Conservation (phyloP, 2,888 invertebrate genomes). For the Dyspetes luteomarginatus region DNA sequence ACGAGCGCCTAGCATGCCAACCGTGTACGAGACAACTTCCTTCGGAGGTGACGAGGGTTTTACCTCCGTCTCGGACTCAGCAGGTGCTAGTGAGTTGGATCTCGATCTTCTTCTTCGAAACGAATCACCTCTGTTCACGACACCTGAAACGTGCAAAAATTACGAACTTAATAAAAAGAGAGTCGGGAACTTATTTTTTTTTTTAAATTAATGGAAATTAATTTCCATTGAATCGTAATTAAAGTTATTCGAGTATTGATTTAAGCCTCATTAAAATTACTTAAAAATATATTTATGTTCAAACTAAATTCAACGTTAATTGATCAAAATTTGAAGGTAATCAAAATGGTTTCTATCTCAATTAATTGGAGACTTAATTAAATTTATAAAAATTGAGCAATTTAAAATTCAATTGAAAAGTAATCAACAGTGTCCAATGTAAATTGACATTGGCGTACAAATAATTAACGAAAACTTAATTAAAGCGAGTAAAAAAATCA, state of each 20-base stretch:
- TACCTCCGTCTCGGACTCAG: conserved; percentile 72
- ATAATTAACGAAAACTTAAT: too few species aligned
- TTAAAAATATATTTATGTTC: too few species aligned
- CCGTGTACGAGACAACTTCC: conserved; percentile 85
- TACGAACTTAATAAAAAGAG: too few species aligned
- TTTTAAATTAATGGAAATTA: background rate
- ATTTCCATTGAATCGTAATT: background rate
- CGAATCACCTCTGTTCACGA: conserved; percentile 97
- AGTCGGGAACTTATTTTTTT: too few species aligned
- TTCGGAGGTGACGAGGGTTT: conserved; percentile 78
- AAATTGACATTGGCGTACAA: too few species aligned
- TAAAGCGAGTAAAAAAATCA: too few species aligned
- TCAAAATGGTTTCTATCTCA: too few species aligned
- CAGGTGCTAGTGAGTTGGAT: conserved; percentile 91
- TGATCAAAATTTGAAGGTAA: background rate
- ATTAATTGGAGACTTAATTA: too few species aligned
- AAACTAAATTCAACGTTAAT: background rate
- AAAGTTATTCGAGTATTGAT: background rate
- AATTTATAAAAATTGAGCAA: too few species aligned
- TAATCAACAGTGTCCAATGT: too few species aligned
- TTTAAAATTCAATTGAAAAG: too few species aligned
- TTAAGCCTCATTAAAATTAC: too few species aligned
- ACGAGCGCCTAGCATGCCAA: conserved; percentile 85
- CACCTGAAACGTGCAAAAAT: conserved; percentile 86
- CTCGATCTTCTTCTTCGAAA: conserved; percentile 93